Evolutionary conservation across 2,113 vertebrate genomes (phyloP).

Genomic region (Arizona elegans): DNA sequence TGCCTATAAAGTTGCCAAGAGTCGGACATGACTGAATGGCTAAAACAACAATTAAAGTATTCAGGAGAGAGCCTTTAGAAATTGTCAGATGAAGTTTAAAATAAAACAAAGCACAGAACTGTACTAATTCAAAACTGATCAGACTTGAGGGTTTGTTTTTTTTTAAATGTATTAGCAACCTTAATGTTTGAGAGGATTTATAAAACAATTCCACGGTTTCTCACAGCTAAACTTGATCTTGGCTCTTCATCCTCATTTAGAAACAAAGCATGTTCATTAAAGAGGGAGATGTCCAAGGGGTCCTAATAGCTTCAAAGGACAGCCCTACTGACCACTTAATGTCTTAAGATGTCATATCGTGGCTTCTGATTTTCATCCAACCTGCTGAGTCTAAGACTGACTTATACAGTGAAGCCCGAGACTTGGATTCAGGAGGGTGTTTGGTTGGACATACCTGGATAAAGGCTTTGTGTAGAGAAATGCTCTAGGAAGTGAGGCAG

Average conservation of each 20-base stretch:
- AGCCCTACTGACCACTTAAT: neutral
- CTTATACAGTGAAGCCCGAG: neutral
- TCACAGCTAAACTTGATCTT: neutral
- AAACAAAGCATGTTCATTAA: neutral
- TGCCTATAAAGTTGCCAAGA: neutral
- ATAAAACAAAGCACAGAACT: neutral
- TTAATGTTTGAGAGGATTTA: neutral
- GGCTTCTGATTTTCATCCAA: neutral
- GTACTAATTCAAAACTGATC: neutral
- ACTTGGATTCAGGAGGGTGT: neutral
- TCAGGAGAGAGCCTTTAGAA: neutral
- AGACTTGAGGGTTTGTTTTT: neutral
- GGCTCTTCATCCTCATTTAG: neutral
- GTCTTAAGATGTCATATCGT: neutral
- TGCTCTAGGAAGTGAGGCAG: neutral
- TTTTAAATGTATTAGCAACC: neutral
- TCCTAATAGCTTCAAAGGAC: neutral
- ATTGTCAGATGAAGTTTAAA: neutral
- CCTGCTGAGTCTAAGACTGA: neutral
- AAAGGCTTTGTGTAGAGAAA: neutral
- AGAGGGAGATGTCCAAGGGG: neutral
- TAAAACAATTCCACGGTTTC: neutral
- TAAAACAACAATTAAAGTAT: neutral
- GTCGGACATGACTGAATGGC: neutral
- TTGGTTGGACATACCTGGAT: neutral